phyloP scores from a whole-genome alignment of 53 echinoderm and acorn worm species.

The Astropecten irregularis region DNA sequence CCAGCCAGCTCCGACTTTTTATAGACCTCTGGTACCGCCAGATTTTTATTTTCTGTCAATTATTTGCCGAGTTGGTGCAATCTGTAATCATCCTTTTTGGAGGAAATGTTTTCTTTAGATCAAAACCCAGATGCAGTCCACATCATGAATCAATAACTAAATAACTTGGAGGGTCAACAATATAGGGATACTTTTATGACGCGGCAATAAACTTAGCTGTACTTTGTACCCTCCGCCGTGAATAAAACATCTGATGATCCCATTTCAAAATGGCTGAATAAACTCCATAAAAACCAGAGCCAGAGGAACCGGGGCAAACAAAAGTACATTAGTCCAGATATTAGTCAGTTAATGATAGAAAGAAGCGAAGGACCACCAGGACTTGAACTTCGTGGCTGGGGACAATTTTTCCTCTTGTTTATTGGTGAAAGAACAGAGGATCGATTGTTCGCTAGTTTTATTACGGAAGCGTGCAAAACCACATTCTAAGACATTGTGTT shows the following conservation, averaged over 20 bases:
- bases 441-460: background rate
- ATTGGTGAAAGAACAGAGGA: background rate
- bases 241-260: constrained; percentile 14
- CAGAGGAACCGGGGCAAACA: too few species aligned
- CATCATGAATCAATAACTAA: background rate
- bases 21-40: too few species aligned
- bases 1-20: too few species aligned
- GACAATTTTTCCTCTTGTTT: background rate
- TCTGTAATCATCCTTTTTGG: too few species aligned
- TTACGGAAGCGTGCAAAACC: background rate
- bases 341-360: too few species aligned
- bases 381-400: background rate
- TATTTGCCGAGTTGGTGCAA: too few species aligned
- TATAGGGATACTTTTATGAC: background rate
- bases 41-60: too few species aligned
- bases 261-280: background rate
- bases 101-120: constrained; percentile 23
- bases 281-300: constrained; percentile 34
- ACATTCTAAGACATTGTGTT: background rate
- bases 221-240: constrained; percentile 7
- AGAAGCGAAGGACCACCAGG: background rate
- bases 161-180: too few species aligned
- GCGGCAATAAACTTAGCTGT: constrained; percentile 30
- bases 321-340: constrained; percentile 45
- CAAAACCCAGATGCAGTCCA: background rate